Evolutionary conservation across 2,888 invertebrate species (phyloP), one percentile per base, ranked within the genome.

Genomic region (Pogonocherus hispidulus): DNA sequence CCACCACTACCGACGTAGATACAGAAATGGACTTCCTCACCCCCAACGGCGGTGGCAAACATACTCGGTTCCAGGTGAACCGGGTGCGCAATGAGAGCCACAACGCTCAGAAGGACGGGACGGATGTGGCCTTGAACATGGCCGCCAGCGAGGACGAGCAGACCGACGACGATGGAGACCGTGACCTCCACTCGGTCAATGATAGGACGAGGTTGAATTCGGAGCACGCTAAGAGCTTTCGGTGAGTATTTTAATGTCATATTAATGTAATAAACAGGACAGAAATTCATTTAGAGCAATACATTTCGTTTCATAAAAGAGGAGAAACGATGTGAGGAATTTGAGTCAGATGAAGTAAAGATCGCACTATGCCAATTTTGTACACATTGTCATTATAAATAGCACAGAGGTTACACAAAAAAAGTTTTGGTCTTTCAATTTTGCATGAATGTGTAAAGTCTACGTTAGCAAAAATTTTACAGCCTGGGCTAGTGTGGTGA

Each of bases 171-270:
- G 78, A 77, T 23, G 85, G 86, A 57, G 87, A 88, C n/a, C 87
- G 87, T 81, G 87, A 76, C 84, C 60, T 88, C 71, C 82, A 82
- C 69, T 81, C 87, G 22, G 81, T 87, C 74, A 88, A 87, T 3
- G 89, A 87, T 70, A 79, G 84, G 72, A 84, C 85, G 5, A 76
- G 83, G 66, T 70, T 86, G 46, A 84, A 85, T 79, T 82, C 84
- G 5, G 86, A 89, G 85, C 92, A 93, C 86, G 91, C 90, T 3
- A 93, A 93, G 86, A 94, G 93, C 85, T 94, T 94, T 85, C 89
- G 92, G 92, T 92, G 82, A 80, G 66, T 67, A 59, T 37, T 20
- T 23, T 51, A 5, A 18, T 65, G 9, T n/a, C 16, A 16, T 32
- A 8, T 16, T 16, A 32, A 41, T 37, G 37, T n/a, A 8, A 27